Percentiles rank a stretch among this genome's conserved stretches.
phyloP scores from a whole-genome alignment of 2,888 invertebrate species.

The Mayetiola destructor region DNA sequence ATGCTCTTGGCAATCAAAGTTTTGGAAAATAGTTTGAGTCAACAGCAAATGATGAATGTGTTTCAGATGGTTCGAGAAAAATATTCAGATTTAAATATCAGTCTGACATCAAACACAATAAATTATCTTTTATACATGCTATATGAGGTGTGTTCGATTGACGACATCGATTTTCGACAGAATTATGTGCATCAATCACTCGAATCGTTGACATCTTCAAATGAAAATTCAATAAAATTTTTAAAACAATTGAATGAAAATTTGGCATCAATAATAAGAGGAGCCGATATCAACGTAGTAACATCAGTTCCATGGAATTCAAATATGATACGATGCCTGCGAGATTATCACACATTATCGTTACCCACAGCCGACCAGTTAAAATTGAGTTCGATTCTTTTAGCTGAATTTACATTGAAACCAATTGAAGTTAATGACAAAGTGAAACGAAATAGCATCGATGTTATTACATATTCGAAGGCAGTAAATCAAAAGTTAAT shows the following conservation, averaged over 20 bases:
- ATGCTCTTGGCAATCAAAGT: conserved; percentile 23
- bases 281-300: conserved; percentile 13
- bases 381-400: conserved; percentile 24
- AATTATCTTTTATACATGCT: conserved; percentile 32
- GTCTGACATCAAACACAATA: conserved; percentile 17
- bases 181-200: conserved; percentile 24
- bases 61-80: conserved; percentile 18
- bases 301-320: conserved; percentile 30
- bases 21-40: not conserved
- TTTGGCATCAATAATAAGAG: conserved; percentile 16
- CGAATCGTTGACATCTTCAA: not conserved
- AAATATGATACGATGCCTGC: conserved; percentile 28
- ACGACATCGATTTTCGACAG: conserved; percentile 30
- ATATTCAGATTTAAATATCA: conserved; percentile 20
- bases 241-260: conserved; percentile 16
- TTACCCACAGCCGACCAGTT: conserved; percentile 17
- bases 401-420: conserved; percentile 23
- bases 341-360: conserved; percentile 25
- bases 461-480: conserved; percentile 30
- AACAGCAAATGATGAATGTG: conserved; percentile 19
- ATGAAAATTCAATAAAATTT: too few species aligned
- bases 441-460: conserved; percentile 23
- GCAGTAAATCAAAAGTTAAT: conserved; percentile 24
- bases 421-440: conserved; percentile 20
- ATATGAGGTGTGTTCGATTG: conserved; percentile 33